Percentiles rank a stretch among this genome's conserved stretches.
Conservation (phyloP, 2,113 vertebrate species). For the Rostratula benghalensis region DNA sequence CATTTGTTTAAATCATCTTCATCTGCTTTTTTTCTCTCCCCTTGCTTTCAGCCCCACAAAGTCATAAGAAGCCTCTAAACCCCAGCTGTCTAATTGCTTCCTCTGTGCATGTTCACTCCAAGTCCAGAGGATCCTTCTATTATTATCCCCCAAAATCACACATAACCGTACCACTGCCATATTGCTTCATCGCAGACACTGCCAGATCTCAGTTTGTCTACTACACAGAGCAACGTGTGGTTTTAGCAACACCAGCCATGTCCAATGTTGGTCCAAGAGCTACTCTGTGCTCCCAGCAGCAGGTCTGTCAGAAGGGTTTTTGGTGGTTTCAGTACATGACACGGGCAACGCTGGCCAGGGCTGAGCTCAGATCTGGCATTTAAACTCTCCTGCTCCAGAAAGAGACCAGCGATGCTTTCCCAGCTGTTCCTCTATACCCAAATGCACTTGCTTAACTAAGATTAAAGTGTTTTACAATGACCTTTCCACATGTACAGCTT, state of each 20-base stretch:
- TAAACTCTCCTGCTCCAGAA: background rate
- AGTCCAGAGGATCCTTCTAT: background rate
- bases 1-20: background rate
- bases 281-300: background rate
- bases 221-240: accelerated
- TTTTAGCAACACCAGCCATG: background rate
- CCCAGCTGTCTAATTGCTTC: background rate
- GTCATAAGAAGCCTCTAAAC: background rate
- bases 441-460: background rate
- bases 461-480: background rate
- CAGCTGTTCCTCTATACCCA: background rate
- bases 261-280: background rate
- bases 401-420: background rate
- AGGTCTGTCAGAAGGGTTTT: background rate
- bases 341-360: background rate
- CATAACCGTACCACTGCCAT: background rate
- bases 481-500: background rate
- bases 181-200: background rate
- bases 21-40: background rate
- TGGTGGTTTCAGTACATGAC: background rate
- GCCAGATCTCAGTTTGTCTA: background rate
- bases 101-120: accelerated
- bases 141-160: background rate
- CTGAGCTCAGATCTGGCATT: background rate
- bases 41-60: background rate